Base-by-base conservation (phyloP, 2,113 vertebrate genomes). In the Nerophis ophidion region DNA sequence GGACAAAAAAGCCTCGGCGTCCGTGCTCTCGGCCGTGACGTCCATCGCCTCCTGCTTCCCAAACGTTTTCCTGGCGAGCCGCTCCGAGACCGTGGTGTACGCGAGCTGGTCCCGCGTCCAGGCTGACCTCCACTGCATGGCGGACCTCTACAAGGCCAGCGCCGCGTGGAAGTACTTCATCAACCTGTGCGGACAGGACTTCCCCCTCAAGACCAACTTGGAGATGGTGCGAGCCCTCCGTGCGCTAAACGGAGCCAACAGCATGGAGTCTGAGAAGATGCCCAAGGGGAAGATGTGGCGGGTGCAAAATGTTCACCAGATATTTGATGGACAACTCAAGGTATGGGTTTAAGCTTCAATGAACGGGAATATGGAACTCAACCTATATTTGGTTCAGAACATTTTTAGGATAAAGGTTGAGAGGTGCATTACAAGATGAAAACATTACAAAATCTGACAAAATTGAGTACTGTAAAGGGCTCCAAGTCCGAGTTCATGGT, bases 51-150 rank as follows among this genome's bases (percentile, higher is more conserved):
- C 91, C 48, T 98, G 94, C 81, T 95, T 97, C 69, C 79, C 81
- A 4, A 97, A 96, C 5, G 86, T 93, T 63, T 94, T 97, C 47
- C 76, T 97, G 76, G 91, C 90, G 68, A 93, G 88, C 50, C 75
- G 84, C 53, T 3, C 89, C 56, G 93, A 93, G 57, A 81, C 6
- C 0, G 92, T 97, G 15, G 87, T 94, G 5, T 98, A 98, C 26
- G 88, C 92, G 4, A 90, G 87, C 0, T 98, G 94, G 93, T 86
- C 89, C 45, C 87, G 94, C 0, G 93, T 98, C 4, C 93, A 97
- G 81, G 94, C 95, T 4, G 94, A 97, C 50, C 82, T 98, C 68
- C 97, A 97, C 81, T 98, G 95, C 74, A 97, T 96, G 93, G 90
- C 84, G 66, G 94, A 98, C 61, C 93, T 98, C 6, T 83, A 91